Base-by-base conservation (phyloP, 1,140 invertebrate species). In the Drosophila auraria region DNA sequence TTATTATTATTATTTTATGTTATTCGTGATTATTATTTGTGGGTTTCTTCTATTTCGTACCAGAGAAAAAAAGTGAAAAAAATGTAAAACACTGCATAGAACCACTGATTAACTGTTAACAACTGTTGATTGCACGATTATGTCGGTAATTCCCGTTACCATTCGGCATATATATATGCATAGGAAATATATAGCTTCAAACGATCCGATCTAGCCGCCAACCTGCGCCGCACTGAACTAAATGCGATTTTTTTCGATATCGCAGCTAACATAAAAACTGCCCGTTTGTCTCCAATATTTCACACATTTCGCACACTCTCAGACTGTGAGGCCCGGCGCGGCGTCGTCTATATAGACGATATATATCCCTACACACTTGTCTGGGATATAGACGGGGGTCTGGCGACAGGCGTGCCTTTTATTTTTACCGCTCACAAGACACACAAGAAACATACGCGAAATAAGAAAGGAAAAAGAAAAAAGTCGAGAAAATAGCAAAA, bases 221-320 rank as follows among this genome's bases (percentile, higher is more conserved):
- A 91, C 84, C 84, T 86, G 84, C 89, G 90, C 68, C 86, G 90
- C 80, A 90, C 84, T 92, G 80, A 92, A 91, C 90, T 78, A 81
- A 84, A 91, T 71, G 65, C 20, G 59, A 42, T 74, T 75, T 74
- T 75, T 68, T 68, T 74, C 54, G 20, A 57, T 57, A 57, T 65
- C 65, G 82, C 70, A 79, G 83, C 87, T 87, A 91, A 83, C 83
- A 83, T 78, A 87, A 83, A 91, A 91, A 83, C 74, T 87, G 72
- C 80, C 87, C 87, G 87, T 87, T 91, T 91, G 87, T 91, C 87
- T 91, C 87, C 87, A 91, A 91, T 91, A 91, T 87, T 91, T 91
- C 87, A 86, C 84, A 89, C 64, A 78, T 62, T 83, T 63, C 65
- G 70, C 66, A 66, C 79, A 75, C 53, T 63, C 51, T 23, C 54